Evolutionary conservation across 1,140 invertebrate genomes (phyloP).

Genomic region (Globodera ellingtonae): DNA sequence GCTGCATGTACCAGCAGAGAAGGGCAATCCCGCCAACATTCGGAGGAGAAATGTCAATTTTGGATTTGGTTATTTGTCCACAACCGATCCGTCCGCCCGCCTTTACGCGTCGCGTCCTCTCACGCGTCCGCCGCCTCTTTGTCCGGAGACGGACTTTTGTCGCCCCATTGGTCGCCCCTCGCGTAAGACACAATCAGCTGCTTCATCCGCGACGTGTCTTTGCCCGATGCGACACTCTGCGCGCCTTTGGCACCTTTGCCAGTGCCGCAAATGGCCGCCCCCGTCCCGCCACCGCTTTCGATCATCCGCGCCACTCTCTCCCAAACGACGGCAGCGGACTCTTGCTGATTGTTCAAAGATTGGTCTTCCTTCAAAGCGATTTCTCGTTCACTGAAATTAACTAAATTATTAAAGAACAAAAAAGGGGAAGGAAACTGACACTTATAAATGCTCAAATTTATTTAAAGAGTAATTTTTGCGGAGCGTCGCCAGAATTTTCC

Average conservation of each 20-base stretch:
- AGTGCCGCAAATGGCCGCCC: not conserved
- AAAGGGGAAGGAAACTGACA: not conserved
- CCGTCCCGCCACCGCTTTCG: slow-evolving; percentile 35
- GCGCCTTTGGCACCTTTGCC: slow-evolving; percentile 7
- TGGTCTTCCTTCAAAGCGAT: slow-evolving; percentile 32
- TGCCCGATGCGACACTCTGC: not conserved
- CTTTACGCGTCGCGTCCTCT: not conserved
- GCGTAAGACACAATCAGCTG: slow-evolving; percentile 18
- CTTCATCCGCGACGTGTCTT: slow-evolving; percentile 51
- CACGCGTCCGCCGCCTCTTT: not conserved
- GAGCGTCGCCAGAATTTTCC: no score
- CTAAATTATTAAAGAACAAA: not conserved
- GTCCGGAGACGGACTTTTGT: slow-evolving; percentile 26
- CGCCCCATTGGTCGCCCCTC: slow-evolving; percentile 9
- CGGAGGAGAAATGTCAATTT: not conserved
- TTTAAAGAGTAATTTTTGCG: no score
- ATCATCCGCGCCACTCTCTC: slow-evolving; percentile 49
- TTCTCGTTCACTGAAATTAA: slow-evolving; percentile 35
- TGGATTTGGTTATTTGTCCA: not conserved
- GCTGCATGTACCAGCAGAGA: no score
- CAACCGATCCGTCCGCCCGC: not conserved
- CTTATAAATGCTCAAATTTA: no score
- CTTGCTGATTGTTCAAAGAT: slow-evolving; percentile 17
- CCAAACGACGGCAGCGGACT: slow-evolving; percentile 23
- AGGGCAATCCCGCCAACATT: no score